Evolutionary conservation across 2,888 invertebrate genomes (phyloP), one percentile per base, ranked within the genome.

Genomic region (Lycocerus yunnanus): DNA sequence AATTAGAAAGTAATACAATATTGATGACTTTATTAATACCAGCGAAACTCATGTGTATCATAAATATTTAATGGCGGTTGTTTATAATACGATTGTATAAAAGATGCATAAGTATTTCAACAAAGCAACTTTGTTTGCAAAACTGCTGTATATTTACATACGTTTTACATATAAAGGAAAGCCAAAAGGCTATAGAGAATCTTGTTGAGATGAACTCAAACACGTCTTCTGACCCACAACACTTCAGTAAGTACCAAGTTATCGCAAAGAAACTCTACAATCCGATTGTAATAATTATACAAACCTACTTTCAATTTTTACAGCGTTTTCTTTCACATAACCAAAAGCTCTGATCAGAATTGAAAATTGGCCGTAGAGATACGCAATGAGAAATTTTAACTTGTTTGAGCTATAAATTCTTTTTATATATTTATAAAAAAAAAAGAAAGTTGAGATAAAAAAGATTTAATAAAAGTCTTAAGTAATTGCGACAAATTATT

Each of bases 241-340:
- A 63, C 20, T 63, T 63, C 61, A 63, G 18, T 20, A 20, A 63
- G 20, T 63, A 18, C 16, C 20, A 63, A 63, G 61, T 66, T 68
- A 63, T 60, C 67, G 72, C 69, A 78, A 68, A 66, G 65, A 65
- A 74, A 68, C 69, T 69, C 58, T 67, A 75, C 77, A 73, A 72
- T 78, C 79, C 81, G 81, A 82, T 83, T 82, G 82, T 83, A 83
- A 84, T n/a, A n/a, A n/a, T 83, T 80, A 82, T 78, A 79, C 80
- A 80, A 81, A 81, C 81, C 80, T 82, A 83, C 81, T 84, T 83
- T 83, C 80, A 83, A 83, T 83, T 83, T 83, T 83, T 83, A 83
- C 81, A 70, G 68, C 58, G 58, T 72, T 69, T 15, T 1, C 71
- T 76, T 82, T 81, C 79, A 74, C 79, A 75, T 78, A 75, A 79